Evolutionary conservation across 2,797 vertebrate genomes (phyloP), one percentile per base, ranked within the genome.

Genomic region (Gymnothorax javanicus): DNA sequence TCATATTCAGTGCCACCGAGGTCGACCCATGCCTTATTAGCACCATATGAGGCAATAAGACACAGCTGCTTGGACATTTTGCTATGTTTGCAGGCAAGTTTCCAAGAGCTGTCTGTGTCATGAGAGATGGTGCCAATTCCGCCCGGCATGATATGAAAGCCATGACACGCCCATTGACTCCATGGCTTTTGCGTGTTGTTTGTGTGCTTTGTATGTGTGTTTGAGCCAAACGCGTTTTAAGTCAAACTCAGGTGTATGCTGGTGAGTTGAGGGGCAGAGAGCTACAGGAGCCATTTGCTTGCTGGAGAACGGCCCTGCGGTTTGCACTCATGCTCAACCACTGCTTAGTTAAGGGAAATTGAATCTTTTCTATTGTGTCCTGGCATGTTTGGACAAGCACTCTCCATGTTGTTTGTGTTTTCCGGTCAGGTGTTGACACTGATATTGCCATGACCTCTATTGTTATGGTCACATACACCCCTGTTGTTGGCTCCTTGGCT

Each of bases 141-240:
- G 20, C 52, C 9, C 77, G n/a, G 82, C 3, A 81, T 25, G 82
- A 84, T 83, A 84, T 75, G 71, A 73, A 25, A 69, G 27, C 43
- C 33, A 77, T 23, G 86, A 57, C 67, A 60, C 58, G n/a, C 86
- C 83, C 86, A 87, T 87, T 60, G 25, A 59, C 64, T 84, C 86
- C 82, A 69, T 84, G 58, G 82, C 83, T 77, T 64, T 52, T 82
- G 52, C 56, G 62, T 87, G 86, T 87, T 33, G 64, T 67, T 43
- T 83, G 54, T 83, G 86, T 87, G 81, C 73, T 20, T 27, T 87
- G 81, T 87, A 11, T 87, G 62, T 71, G 86, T 87, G 17, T 87
- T 79, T 43, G 57, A 69, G 84, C 52, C 17, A n/a, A 43, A 43
- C 33, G 33, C 33, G 33, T 43, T 87, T 79, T 43, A 33, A 69